Percentiles rank a stretch among this genome's conserved stretches.
Conservation (phyloP, 2,797 vertebrate species). For the Bovichtus variegatus region DNA sequence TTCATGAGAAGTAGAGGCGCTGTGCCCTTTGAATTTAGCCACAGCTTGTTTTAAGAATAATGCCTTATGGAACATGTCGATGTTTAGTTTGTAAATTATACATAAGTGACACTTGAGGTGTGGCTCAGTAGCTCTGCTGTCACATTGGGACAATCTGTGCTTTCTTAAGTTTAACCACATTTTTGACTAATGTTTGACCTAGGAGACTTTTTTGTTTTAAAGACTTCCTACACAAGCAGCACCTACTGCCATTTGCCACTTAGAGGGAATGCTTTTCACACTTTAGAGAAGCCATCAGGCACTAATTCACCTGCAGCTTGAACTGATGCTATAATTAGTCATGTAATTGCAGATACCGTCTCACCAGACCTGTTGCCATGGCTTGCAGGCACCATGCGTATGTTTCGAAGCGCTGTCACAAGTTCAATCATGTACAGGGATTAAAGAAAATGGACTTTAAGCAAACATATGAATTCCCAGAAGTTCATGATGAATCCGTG, state of each 20-base stretch:
- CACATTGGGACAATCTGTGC: background rate
- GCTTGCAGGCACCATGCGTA: slow-evolving; percentile 46
- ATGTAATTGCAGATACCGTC: slow-evolving; percentile 61
- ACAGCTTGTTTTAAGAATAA: background rate
- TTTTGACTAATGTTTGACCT: background rate
- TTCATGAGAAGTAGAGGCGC: background rate
- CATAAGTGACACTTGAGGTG: background rate
- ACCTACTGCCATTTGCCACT: slow-evolving; percentile 19
- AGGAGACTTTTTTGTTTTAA: background rate
- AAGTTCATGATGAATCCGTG: background rate
- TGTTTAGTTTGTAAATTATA: background rate
- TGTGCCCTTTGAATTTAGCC: slow-evolving; percentile 10
- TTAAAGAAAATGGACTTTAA: slow-evolving; percentile 47
- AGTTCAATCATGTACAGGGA: slow-evolving; percentile 44
- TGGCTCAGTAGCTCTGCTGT: background rate
- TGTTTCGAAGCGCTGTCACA: slow-evolving; percentile 9
- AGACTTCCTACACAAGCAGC: background rate
- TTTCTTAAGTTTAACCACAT: background rate
- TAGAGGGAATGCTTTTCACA: slow-evolving; percentile 28
- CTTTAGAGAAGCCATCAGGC: slow-evolving; percentile 36
- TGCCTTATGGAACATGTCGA: background rate
- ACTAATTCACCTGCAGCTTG: slow-evolving; percentile 69
- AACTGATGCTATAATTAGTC: slow-evolving; percentile 78
- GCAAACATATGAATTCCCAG: slow-evolving; percentile 28
- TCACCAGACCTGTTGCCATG: slow-evolving; percentile 78